These are phyloP conservation scores for Crioceris asparagi DNA, from an alignment of 2,888 invertebrate genomes.

Conservation along the genomic window DNA sequence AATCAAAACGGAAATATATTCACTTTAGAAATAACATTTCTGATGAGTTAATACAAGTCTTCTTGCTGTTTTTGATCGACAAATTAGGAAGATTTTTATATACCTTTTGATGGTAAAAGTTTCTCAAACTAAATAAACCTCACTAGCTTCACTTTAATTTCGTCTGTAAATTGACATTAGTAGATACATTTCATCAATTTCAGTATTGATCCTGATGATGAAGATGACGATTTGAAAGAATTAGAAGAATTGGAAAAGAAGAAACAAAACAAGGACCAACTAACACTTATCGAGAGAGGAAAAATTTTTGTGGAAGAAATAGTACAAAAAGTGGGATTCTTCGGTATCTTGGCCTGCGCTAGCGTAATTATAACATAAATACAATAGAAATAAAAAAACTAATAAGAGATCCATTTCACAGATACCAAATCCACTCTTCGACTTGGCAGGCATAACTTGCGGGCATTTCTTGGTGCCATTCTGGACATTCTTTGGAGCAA, in stretches of 20 bases:
- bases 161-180: too few relatives aligned
- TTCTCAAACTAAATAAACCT: too few relatives aligned
- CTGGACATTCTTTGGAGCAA: constrained; percentile 99
- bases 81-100: too few relatives aligned
- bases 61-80: too few relatives aligned
- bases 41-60: too few relatives aligned
- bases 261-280: constrained; percentile 43
- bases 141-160: too few relatives aligned
- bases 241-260: constrained; percentile 64
- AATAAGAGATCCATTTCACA: constrained; percentile 35
- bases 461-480: constrained; percentile 98
- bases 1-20: too few relatives aligned
- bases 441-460: constrained; percentile 96
- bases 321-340: constrained; percentile 89
- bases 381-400: background rate
- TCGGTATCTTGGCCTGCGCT: constrained; percentile 92
- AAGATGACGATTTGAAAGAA: constrained; percentile 58
- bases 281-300: constrained; percentile 60
- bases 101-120: too few relatives aligned
- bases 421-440: constrained; percentile 99
- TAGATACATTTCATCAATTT: too few relatives aligned
- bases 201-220: constrained; percentile 43
- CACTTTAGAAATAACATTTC: too few relatives aligned
- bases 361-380: constrained; percentile 52
- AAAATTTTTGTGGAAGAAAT: constrained; percentile 80